Base-by-base conservation (phyloP, 2,888 invertebrate species). In the Cylloceria caligata region DNA sequence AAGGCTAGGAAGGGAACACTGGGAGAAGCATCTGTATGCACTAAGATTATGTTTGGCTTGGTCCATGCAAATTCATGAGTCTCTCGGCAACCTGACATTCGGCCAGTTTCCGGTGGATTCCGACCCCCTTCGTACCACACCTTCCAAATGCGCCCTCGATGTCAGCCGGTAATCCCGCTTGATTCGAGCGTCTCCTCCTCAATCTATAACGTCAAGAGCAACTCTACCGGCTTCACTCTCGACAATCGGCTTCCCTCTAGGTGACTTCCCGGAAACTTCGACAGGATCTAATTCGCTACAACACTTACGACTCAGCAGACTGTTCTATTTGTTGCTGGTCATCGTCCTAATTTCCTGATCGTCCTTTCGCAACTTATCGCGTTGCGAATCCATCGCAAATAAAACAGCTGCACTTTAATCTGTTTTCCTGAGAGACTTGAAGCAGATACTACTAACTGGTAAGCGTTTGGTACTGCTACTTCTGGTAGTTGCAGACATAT, bases 51-150 rank as follows among this genome's bases (percentile, higher is more conserved):
- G 83, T 85, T 87, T 84, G 83, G 69, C 77, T 75, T 73, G 71
- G 78, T 75, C 57, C 84, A 88, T 88, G 87, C 81, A 89, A 87
- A 88, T 89, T 86, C 87, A 87, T 87, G 86, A 86, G 84, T 83
- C 81, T 83, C 85, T 76, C 55, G 83, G 72, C 69, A 77, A 79
- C 77, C 80, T 72, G 78, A 77, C 84, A 80, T 85, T 78, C 81
- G 83, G 81, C 83, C 82, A 79, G 82, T 82, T 83, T 85, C 71
- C 73, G 67, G 60, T 57, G 42, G 69, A 52, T 73, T 36, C 57
- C 67, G n/a, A 57, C 34, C 52, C 68, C 62, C 52, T 45, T 71
- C 60, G 30, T 49, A 36, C 64, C 64, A 6, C 24, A 16, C 19
- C 49, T 27, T 42, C 64, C 62, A 78, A 80, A 55, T 39, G 49